These are phyloP conservation scores for Pygathrix nemaeus DNA, from an alignment of 2,113 vertebrate species.

Conservation along the genomic window DNA sequence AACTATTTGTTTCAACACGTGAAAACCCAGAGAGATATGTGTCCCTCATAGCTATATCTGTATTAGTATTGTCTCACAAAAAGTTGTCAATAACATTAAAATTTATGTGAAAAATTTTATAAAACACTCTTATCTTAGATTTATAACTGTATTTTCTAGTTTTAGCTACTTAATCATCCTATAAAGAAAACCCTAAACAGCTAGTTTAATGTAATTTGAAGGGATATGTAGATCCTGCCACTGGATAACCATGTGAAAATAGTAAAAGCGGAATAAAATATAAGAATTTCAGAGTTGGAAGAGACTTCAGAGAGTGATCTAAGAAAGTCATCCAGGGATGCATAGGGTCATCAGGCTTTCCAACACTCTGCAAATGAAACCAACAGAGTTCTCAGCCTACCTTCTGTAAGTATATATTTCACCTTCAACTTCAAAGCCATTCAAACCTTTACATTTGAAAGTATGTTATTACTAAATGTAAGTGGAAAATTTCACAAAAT, in stretches of 20 bases:
- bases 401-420: neutral
- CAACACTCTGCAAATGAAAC: neutral
- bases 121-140: neutral
- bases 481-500: neutral
- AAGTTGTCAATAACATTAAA: constrained; percentile 62
- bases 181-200: neutral
- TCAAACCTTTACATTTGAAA: neutral
- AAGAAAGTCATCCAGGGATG: neutral
- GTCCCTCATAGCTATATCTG: constrained; percentile 57
- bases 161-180: neutral
- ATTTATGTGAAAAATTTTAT: neutral
- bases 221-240: neutral
- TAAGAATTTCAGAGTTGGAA: neutral
- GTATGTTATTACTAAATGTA: neutral
- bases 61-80: constrained; percentile 56
- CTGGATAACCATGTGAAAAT: neutral
- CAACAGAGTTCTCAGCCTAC: neutral
- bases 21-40: neutral
- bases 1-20: neutral
- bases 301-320: neutral
- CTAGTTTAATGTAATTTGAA: constrained; percentile 16
- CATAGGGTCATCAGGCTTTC: neutral
- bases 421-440: constrained; percentile 7
- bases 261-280: neutral
- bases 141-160: neutral